A percentile compares a stretch with the other conserved stretches of the same genome.
These are phyloP conservation scores for Thymelicus acteon DNA, from an alignment of 2,888 invertebrate species.

Conservation along the genomic window DNA sequence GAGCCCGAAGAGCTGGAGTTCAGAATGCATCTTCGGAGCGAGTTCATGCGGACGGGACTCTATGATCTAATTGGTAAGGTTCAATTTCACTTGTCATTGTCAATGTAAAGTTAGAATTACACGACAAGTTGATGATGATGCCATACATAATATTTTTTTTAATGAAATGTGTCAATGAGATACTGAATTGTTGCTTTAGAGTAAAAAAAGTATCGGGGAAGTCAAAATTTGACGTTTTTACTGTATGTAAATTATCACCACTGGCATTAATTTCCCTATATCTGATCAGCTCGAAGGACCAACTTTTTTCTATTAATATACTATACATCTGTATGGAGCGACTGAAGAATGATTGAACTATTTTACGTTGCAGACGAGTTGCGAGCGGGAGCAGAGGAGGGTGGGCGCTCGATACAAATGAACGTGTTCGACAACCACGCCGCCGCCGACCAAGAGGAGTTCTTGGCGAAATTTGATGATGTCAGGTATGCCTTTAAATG, in stretches of 20 bases:
- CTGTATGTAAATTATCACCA: too few relatives aligned
- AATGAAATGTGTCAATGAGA: too few relatives aligned
- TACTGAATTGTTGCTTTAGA: too few relatives aligned
- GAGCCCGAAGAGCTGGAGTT: conserved; percentile 95
- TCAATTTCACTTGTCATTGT: conserved; percentile 15
- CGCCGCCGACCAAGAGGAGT: conserved; percentile 97
- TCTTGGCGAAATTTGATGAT: conserved; percentile 95
- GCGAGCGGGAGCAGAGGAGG: conserved; percentile 88
- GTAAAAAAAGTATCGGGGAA: too few relatives aligned
- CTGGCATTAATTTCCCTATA: too few relatives aligned
- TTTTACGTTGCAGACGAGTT: conserved; percentile 79
- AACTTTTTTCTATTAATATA: background rate
- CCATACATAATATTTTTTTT: too few relatives aligned
- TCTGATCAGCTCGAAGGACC: background rate
- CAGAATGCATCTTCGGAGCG: conserved; percentile 96
- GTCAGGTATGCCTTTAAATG: conserved; percentile 82
- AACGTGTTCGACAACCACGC: conserved; percentile 95
- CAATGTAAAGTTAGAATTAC: too few relatives aligned
- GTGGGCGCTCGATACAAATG: conserved; percentile 92
- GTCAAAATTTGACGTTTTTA: too few relatives aligned
- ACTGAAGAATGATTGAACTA: too few relatives aligned
- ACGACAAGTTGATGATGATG: too few relatives aligned
- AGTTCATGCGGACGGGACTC: conserved; percentile 97
- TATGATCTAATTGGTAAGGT: conserved; percentile 89
- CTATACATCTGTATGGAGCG: too few relatives aligned